Base-by-base conservation (phyloP, 2,113 vertebrate species). In the Peucedramus taeniatus region DNA sequence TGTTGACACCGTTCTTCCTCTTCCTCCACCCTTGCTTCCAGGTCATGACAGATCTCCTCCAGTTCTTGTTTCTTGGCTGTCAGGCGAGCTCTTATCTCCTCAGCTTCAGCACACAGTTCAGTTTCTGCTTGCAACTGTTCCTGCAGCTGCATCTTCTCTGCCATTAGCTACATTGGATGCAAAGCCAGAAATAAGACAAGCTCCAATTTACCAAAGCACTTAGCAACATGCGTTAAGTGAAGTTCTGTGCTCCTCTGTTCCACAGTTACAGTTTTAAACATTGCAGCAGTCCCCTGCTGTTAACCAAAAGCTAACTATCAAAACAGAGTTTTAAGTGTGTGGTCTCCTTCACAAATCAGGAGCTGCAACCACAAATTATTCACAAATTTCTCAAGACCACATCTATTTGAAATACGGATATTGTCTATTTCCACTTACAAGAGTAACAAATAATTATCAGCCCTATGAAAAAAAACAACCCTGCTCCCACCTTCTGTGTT, bases 111-210 rank as follows among this genome's bases (percentile, higher is more conserved):
- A 20, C 99, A 99, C 50, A 99, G 98, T 44, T 99, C 99, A 0
- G 99, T 99, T 95, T 99, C 99, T 1, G 99, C 99, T 97, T 99
- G 99, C 39, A 99, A 98, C 97, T 99, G 99, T 97, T 99, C 99
- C 97, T 99, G 99, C 50, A 99, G 98, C 83, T 99, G 99, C 97
- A 98, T 49, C 97, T 99, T 99, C 98, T 99, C 99, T 2, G 98
- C 97, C 91, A 96, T 94, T 50, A 99, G 95, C 99, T 99, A 70
- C 28, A 64, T 59, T 33, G 69, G 72, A 90, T 37, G 66, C 26
- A 88, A 13, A 19, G 3, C 4, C 83, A 91, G 39, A 91, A 83
- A 49, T 74, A 68, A 96, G 60, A 61, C 64, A 71, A 83, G 20
- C 24, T 79, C 61, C n/a, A 77, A 42, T 56, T 83, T 66, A 89